These are phyloP conservation scores for Coryphaenoides rupestris DNA, from an alignment of 2,113 vertebrate species.

Conservation along the genomic window DNA sequence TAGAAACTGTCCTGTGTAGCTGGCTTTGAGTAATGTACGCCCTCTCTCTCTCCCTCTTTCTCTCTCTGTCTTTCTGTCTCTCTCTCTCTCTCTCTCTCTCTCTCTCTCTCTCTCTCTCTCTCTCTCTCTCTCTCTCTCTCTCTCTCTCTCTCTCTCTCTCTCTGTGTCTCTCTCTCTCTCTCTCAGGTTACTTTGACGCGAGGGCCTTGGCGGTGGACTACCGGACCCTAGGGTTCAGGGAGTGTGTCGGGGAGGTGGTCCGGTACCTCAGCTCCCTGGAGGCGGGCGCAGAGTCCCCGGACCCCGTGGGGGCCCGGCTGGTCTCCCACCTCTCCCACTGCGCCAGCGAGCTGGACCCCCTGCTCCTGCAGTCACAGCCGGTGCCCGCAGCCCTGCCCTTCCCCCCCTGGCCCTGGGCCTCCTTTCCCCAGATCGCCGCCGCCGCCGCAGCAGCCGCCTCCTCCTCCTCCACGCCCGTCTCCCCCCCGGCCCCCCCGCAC, in stretches of 20 bases:
- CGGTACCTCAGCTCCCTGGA: slow-evolving; percentile 87
- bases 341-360: slow-evolving; percentile 86
- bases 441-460: slow-evolving; percentile 47
- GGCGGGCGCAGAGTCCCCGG: slow-evolving; percentile 77
- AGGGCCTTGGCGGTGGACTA: slow-evolving; percentile 89
- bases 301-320: slow-evolving; percentile 85
- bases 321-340: slow-evolving; percentile 92
- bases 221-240: slow-evolving; percentile 90
- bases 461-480: slow-evolving; percentile 53
- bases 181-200: slow-evolving; percentile 86
- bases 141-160: background rate
- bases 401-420: slow-evolving; percentile 84
- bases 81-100: slow-evolving; percentile 36
- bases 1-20: background rate
- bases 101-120: slow-evolving; percentile 23
- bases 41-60: slow-evolving; percentile 31
- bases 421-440: slow-evolving; percentile 75
- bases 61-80: slow-evolving; percentile 30
- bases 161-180: slow-evolving; percentile 21
- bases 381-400: slow-evolving; percentile 71
- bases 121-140: background rate
- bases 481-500: slow-evolving; percentile 55
- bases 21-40: background rate
- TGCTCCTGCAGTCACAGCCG: slow-evolving; percentile 59
- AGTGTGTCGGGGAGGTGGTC: slow-evolving; percentile 91